Evolutionary conservation across 30 jellyfish, hydroid and myxozoan species (phyloP).

Genomic region (Pelagia noctiluca): DNA sequence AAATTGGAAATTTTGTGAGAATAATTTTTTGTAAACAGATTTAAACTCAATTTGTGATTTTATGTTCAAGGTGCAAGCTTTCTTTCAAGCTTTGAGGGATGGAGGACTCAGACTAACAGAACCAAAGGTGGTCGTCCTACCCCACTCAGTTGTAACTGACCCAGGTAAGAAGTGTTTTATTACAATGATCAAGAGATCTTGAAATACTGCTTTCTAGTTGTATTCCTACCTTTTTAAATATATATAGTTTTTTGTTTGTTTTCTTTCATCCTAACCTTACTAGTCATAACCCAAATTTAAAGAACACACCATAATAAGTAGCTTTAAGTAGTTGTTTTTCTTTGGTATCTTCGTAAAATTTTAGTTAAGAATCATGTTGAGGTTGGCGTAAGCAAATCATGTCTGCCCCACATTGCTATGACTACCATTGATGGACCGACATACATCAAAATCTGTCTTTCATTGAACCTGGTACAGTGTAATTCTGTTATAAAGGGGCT

Average conservation of each 20-base stretch:
- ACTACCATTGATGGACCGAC: too few relatives aligned
- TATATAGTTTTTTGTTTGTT: background rate
- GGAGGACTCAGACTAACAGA: slow-evolving; percentile 41
- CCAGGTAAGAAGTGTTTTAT: background rate
- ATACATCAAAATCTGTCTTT: too few relatives aligned
- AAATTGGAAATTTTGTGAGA: background rate
- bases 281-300: too few relatives aligned
- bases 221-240: background rate
- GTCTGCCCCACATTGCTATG: too few relatives aligned
- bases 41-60: background rate
- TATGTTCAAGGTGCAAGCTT: slow-evolving; percentile 30
- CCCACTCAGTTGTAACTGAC: slow-evolving; percentile 40
- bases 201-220: background rate
- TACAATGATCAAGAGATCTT: background rate
- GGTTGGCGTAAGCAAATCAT: too few relatives aligned
- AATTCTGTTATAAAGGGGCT: too few relatives aligned
- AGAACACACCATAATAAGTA: too few relatives aligned
- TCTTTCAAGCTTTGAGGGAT: slow-evolving; percentile 40
- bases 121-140: slow-evolving; percentile 45
- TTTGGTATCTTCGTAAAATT: too few relatives aligned
- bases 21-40: background rate
- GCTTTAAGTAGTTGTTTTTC: too few relatives aligned
- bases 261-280: too few relatives aligned
- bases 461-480: too few relatives aligned
- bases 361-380: too few relatives aligned